Conservation (phyloP, 2,797 vertebrate genomes). For the Chaunax sp. region DNA sequence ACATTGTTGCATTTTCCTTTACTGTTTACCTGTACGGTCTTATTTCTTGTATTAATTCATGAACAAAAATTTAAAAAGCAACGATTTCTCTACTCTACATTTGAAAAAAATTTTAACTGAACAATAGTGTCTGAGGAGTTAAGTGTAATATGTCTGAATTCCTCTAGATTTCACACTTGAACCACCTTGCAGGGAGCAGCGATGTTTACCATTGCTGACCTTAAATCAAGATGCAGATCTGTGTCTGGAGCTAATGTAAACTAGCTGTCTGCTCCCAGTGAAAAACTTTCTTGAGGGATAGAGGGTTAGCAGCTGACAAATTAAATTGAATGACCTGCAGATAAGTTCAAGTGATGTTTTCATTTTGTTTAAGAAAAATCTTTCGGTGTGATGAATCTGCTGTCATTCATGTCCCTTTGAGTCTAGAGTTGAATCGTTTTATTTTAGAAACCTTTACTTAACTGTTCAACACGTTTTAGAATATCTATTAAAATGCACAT, state of each 20-base stretch:
- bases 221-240: background rate
- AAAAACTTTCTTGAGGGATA: background rate
- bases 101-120: background rate
- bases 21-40: background rate
- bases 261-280: conserved; percentile 3
- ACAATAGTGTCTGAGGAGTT: background rate
- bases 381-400: background rate
- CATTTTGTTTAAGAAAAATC: background rate
- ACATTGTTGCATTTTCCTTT: background rate
- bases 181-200: background rate
- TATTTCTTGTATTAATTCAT: background rate
- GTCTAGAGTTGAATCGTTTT: background rate
- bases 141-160: background rate
- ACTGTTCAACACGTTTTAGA: background rate
- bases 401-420: background rate
- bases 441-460: no score
- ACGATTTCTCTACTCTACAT: background rate
- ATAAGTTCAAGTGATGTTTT: no score
- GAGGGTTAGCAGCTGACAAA: no score
- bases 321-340: no score
- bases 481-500: background rate
- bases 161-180: background rate
- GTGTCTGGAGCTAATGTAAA: conserved; percentile 8
- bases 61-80: background rate
- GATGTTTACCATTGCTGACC: background rate